Conservation (phyloP, 2,888 invertebrate genomes). For the Rhamphomyia laevipes region DNA sequence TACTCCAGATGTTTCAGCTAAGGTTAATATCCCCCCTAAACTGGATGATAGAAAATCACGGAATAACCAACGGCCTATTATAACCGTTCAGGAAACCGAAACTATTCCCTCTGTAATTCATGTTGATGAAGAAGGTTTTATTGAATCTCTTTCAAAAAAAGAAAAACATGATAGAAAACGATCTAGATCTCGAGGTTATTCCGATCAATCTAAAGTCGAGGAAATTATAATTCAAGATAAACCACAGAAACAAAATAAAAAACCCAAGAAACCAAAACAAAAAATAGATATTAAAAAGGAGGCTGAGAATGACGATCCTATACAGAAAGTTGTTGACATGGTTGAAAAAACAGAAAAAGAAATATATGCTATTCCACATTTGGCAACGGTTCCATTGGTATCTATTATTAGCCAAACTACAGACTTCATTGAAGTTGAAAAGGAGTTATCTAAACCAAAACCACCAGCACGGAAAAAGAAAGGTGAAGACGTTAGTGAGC, state of each 20-base stretch:
- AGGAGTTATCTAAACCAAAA: background rate
- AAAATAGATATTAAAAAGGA: no score
- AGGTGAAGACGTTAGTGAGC: no score
- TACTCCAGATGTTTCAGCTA: background rate
- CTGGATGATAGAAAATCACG: background rate
- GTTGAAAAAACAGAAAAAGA: background rate
- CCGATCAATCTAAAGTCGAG: conserved; percentile 24
- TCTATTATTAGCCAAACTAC: background rate
- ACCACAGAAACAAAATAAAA: conserved; percentile 35
- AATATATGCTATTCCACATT: background rate
- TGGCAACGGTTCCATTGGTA: background rate
- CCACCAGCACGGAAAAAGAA: no score
- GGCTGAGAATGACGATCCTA: background rate
- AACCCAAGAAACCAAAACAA: no score
- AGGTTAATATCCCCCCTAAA: background rate
- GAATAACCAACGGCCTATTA: conserved; percentile 2
- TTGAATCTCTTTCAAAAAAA: conserved; percentile 16
- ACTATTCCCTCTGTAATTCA: background rate
- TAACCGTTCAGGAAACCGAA: conserved; percentile 3
- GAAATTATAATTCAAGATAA: conserved; percentile 33
- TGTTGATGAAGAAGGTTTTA: conserved; percentile 37
- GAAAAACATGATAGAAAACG: conserved; percentile 6
- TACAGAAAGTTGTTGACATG: background rate
- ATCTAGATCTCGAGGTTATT: conserved; percentile 5
- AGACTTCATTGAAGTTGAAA: background rate